These are phyloP conservation scores for Sebastes steindachneri DNA, from an alignment of 2,797 vertebrate genomes.

Conservation along the genomic window DNA sequence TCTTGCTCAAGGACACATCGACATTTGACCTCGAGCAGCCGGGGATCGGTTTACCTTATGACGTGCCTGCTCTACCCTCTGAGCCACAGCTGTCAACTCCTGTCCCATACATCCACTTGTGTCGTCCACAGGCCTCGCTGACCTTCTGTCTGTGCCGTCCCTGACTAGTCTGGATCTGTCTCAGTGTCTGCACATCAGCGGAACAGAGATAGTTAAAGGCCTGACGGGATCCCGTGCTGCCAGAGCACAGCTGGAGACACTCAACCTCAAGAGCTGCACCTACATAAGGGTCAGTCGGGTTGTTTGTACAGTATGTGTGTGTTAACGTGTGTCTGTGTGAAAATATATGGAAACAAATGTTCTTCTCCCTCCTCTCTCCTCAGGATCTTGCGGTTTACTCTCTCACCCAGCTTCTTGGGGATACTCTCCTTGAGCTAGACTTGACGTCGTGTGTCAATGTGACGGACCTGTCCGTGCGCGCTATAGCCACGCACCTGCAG, in stretches of 20 bases:
- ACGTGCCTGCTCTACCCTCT: too few relatives aligned
- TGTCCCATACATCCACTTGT: neutral
- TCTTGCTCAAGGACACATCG: too few relatives aligned
- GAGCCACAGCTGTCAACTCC: neutral
- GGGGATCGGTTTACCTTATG: too few relatives aligned
- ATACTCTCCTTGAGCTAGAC: conserved; percentile 82
- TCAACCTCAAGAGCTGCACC: conserved; percentile 86
- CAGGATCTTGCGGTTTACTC: conserved; percentile 82
- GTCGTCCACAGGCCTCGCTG: conserved; percentile 68
- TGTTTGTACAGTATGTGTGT: neutral
- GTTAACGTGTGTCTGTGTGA: neutral
- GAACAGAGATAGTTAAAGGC: conserved; percentile 80
- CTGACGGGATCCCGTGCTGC: conserved; percentile 28
- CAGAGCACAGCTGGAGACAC: conserved; percentile 72
- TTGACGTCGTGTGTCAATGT: conserved; percentile 85
- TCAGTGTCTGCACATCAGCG: conserved; percentile 84
- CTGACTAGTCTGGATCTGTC: conserved; percentile 84
- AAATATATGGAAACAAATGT: neutral
- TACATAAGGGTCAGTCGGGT: conserved; percentile 81
- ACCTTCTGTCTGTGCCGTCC: conserved; percentile 72
- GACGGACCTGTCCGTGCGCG: conserved; percentile 82
- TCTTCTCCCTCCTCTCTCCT: neutral
- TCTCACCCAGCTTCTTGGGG: conserved; percentile 75
- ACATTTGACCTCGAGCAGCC: too few relatives aligned
- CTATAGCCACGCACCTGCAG: conserved; percentile 79